Evolutionary conservation across 2,888 invertebrate genomes (phyloP).

Genomic region (Hanleya hanleyi): DNA sequence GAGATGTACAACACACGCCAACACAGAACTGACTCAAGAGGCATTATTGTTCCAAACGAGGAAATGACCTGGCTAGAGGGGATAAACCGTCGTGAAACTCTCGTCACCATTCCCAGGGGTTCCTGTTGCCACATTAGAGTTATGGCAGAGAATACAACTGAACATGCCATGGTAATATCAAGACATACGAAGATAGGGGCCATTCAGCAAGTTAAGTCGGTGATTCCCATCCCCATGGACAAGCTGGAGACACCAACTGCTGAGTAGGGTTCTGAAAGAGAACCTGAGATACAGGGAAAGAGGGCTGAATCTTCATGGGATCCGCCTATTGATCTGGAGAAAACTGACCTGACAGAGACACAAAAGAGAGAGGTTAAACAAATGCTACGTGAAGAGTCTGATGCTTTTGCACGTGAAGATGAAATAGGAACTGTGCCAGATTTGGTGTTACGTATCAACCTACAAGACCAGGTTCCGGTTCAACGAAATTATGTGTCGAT

Average conservation of each 20-base stretch:
- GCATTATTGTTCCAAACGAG: too few relatives aligned
- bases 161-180: neutral
- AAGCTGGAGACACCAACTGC: neutral
- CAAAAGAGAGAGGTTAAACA: slow-evolving; percentile 20
- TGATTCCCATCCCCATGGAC: neutral
- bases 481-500: slow-evolving; percentile 32
- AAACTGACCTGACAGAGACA: slow-evolving; percentile 7
- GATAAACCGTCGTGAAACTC: neutral
- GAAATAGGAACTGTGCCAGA: slow-evolving; percentile 34
- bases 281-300: too few relatives aligned
- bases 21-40: too few relatives aligned
- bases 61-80: neutral
- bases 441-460: slow-evolving; percentile 32
- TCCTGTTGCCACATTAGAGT: neutral
- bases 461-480: slow-evolving; percentile 36
- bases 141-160: neutral
- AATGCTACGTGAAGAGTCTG: slow-evolving; percentile 30
- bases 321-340: slow-evolving; percentile 26
- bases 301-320: too few relatives aligned
- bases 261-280: too few relatives aligned
- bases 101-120: neutral
- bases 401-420: slow-evolving; percentile 32
- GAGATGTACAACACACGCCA: neutral
- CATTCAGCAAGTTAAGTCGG: neutral
- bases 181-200: neutral